Evolutionary conservation across 37 sponge, comb jelly and placozoan species (phyloP).

Genomic region (Hexactinellida sp.): DNA sequence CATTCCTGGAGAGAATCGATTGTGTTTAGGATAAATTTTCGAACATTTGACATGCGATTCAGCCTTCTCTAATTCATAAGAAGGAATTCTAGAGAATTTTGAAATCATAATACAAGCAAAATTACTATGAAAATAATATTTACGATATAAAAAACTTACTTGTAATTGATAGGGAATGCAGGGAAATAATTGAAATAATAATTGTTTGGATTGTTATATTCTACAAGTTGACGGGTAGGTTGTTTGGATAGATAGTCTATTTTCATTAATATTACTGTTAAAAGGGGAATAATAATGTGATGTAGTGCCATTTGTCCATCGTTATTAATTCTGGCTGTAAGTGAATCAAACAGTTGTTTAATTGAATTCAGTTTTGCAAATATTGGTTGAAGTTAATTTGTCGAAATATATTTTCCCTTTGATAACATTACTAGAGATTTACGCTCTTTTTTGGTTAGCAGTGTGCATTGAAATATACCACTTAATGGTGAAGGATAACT

Average conservation of each 20-base stretch:
- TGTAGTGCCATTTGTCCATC: neutral
- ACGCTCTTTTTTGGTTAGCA: neutral
- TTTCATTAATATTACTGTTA: neutral
- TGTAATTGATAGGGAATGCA: no score
- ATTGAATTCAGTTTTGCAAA: neutral
- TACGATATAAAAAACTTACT: no score
- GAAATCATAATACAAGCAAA: no score
- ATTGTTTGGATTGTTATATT: no score
- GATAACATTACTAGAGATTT: neutral
- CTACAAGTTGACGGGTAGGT: neutral
- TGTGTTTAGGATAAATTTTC: no score
- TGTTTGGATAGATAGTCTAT: neutral
- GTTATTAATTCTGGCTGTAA: neutral
- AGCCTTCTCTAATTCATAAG: no score
- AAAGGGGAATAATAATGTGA: neutral
- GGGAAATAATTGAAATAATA: no score
- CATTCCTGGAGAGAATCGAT: no score
- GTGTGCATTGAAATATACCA: neutral
- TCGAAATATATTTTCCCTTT: neutral
- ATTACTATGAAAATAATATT: no score
- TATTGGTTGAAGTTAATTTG: neutral
- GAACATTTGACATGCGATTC: no score
- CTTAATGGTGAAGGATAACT: neutral
- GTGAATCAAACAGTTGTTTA: neutral
- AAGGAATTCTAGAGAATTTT: no score